Conservation (phyloP, 1,140 invertebrate genomes). For the Mylabris phalerata region DNA sequence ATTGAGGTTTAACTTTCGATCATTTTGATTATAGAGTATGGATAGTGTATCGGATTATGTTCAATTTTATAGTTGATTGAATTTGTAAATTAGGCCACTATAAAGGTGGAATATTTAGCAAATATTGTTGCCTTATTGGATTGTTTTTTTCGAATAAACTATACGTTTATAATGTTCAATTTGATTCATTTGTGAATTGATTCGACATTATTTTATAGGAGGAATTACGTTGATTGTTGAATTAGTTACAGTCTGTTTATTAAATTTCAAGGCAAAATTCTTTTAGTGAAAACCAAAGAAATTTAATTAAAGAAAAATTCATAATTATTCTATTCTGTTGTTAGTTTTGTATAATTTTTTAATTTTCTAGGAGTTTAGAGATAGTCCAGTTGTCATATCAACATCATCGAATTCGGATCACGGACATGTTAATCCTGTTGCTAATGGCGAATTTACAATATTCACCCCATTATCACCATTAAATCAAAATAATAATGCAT, state of each 20-base stretch:
- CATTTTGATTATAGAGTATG: too few species aligned
- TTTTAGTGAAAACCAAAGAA: conserved; percentile 1
- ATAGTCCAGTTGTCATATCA: conserved; percentile 35
- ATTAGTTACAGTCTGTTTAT: conserved; percentile 9
- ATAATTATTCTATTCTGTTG: background rate
- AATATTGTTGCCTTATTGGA: too few species aligned
- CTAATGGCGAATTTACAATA: conserved; percentile 41
- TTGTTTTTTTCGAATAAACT: too few species aligned
- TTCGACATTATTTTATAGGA: too few species aligned
- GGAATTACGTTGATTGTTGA: background rate
- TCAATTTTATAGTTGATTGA: too few species aligned
- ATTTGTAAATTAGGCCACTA: too few species aligned
- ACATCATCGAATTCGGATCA: conserved; percentile 33
- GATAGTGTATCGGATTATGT: too few species aligned
- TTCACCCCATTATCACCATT: conserved; percentile 37
- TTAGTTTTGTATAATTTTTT: conserved; percentile 14
- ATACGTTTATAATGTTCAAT: too few species aligned
- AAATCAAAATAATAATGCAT: conserved; percentile 35
- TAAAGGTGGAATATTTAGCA: too few species aligned
- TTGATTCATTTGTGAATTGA: too few species aligned
- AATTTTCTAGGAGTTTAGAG: conserved; percentile 33
- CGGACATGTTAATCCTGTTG: conserved; percentile 38
- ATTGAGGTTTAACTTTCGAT: too few species aligned
- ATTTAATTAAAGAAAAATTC: background rate
- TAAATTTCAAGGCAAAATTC: conserved; percentile 11